Base-by-base conservation (phyloP, 2,113 vertebrate genomes). In the Leiothrix lutea region DNA sequence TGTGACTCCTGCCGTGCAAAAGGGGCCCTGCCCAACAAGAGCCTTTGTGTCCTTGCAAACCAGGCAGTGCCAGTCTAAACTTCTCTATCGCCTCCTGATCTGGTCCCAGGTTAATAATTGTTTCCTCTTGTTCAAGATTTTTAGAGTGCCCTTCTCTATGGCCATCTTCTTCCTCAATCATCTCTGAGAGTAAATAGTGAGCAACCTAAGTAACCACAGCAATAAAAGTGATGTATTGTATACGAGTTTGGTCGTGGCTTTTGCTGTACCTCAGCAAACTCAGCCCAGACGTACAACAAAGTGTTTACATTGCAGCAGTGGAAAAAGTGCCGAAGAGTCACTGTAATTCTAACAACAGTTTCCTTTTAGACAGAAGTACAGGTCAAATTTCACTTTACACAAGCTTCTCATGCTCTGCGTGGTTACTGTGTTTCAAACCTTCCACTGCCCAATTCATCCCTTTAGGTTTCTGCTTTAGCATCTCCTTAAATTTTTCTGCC, bases 51-150 rank as follows among this genome's bases (percentile, higher is more conserved):
- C 80, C 3, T 0, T 23, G 53, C 81, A 89, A 56, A 89, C 48
- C 80, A 50, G 51, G 42, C 21, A 13, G 54, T 54, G 56, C 82
- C 73, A 64, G 38, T 62, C 86, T 90, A 5, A 94, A 64, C 60
- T 78, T 66, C 64, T 9, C 1, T 94, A 78, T 94, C 77, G 1
- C 80, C 74, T 82, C 42, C 48, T 45, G 61, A 87, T 94, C 93
- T 82, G 35, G 23, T 56, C 40, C 40, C 65, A 54, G 69, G 92
- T 97, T 96, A 94, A 91, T 94, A 69, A 96, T 94, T 96, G 88
- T 75, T 95, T 84, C 80, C 57, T 94, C 11, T 69, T 48, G 53
- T 26, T 73, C 35, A 31, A 88, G 71, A 62, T 67, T 86, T 78
- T 78, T 6, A 45, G 86, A 60, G 70, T 57, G 33, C 62, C 80